Evolutionary conservation across 2,888 invertebrate genomes (phyloP), one percentile per base, ranked within the genome.

Genomic region (Melikaiella ostensackeni): DNA sequence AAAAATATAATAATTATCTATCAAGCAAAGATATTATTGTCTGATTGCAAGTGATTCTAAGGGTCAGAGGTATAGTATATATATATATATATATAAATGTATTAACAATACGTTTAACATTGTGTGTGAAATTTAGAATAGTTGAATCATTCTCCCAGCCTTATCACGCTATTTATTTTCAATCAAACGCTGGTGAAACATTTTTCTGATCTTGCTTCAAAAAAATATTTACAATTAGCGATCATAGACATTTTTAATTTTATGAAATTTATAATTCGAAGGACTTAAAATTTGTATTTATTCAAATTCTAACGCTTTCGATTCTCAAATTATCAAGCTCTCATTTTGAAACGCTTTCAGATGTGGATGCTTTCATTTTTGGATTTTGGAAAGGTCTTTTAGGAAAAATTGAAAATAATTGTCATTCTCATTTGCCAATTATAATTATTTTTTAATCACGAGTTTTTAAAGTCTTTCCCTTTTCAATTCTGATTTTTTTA

Each of bases 11-110:
- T 33, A 5, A 30, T 16, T 30, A 33, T 30, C 46, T 55, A 13
- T 70, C 55, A 70, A 50, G 30, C 11, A 30, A 50, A 70, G 30
- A 70, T 70, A 50, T 33, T 66, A 66, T 55, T 70, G 13, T 30
- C 70, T 70, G 70, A 33, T 27, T 46, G 42, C 27, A 70, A 70
- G 46, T 70, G 70, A 70, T 70, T 50, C 30, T 50, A 70, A 46
- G 30, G 70, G 30, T 70, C 70, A 70, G 50, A 70, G 21, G 38
- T 46, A 66, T 46, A 64, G 38, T 64, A 64, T 64, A 64, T 66
- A 66, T 38, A 24, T 66, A 66, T 66, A 66, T 42, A 42, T 70
- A 50, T 30, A n/a, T 70, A 50, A 27, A 70, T 70, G 50, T 70
- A 70, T 70, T 50, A 50, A 66, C 42, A 66, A 46, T 66, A 66